phyloP scores from a whole-genome alignment of 2,113 vertebrate genomes.

The Pseudorhombus dupliciocellatus region DNA sequence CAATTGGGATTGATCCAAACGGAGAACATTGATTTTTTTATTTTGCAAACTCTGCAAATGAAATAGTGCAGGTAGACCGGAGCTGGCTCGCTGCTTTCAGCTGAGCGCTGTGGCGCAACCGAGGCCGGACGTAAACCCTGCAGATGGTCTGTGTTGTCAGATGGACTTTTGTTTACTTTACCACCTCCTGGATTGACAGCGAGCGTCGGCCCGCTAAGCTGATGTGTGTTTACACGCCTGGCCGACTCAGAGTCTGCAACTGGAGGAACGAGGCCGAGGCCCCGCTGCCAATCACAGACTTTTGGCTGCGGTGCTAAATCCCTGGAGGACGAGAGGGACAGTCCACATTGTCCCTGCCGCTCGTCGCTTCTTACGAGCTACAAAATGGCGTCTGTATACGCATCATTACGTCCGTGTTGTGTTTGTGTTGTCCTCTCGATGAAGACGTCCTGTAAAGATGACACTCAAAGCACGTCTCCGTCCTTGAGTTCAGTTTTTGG shows the following conservation, averaged over 20 bases:
- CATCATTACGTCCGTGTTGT: no score
- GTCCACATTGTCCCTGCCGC: no score
- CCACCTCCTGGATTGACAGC: constrained; percentile 55
- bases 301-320: constrained; percentile 29
- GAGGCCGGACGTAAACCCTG: not conserved
- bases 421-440: no score
- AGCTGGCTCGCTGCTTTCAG: not conserved
- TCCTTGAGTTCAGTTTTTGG: constrained; percentile 6
- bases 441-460: no score
- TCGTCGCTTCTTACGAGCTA: no score
- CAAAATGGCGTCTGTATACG: no score
- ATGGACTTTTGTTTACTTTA: constrained; percentile 64
- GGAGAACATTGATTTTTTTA: constrained; percentile 27
- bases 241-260: constrained; percentile 36
- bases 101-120: no score
- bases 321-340: not conserved
- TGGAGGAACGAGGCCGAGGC: constrained; percentile 55
- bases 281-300: constrained; percentile 51
- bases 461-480: constrained; percentile 14
- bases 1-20: constrained; percentile 17
- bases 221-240: constrained; percentile 67
- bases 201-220: constrained; percentile 51
- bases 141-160: constrained; percentile 52
- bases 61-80: not conserved
- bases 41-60: not conserved